Conservation (phyloP, 2,888 invertebrate genomes). For the Brachyopa scutellaris region DNA sequence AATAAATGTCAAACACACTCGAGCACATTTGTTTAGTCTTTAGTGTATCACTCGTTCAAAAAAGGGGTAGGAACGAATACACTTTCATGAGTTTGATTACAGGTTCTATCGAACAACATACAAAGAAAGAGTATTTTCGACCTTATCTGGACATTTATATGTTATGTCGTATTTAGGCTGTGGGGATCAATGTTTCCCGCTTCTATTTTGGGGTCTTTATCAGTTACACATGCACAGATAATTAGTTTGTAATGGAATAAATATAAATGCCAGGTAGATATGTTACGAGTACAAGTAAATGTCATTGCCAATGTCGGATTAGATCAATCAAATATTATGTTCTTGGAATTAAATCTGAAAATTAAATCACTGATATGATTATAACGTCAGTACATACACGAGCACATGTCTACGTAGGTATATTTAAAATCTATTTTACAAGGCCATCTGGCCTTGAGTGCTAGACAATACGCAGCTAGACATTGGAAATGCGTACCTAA, state of each 20-base stretch:
- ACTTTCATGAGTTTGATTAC: too few relatives aligned
- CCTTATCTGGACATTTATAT: not conserved
- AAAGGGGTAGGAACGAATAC: too few relatives aligned
- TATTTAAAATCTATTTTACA: not conserved
- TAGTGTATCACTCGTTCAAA: too few relatives aligned
- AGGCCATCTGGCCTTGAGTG: too few relatives aligned
- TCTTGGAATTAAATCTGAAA: slow-evolving; percentile 4
- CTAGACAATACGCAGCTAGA: too few relatives aligned
- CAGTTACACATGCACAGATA: slow-evolving; percentile 20
- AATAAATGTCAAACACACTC: too few relatives aligned
- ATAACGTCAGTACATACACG: too few relatives aligned
- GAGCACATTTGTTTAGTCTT: too few relatives aligned
- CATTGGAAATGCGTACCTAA: too few relatives aligned
- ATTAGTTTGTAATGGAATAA: slow-evolving; percentile 7
- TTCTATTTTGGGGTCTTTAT: not conserved
- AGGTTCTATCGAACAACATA: not conserved
- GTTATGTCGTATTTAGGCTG: not conserved
- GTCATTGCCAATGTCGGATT: slow-evolving; percentile 35
- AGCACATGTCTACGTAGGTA: too few relatives aligned
- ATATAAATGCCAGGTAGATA: slow-evolving; percentile 5
- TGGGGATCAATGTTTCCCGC: not conserved
- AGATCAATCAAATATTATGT: slow-evolving; percentile 15
- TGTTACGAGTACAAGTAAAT: not conserved
- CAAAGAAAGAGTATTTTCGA: not conserved
- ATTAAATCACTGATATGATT: too few relatives aligned